Conservation (phyloP, 2,113 vertebrate species). For the Xiphophorus couchianus region DNA sequence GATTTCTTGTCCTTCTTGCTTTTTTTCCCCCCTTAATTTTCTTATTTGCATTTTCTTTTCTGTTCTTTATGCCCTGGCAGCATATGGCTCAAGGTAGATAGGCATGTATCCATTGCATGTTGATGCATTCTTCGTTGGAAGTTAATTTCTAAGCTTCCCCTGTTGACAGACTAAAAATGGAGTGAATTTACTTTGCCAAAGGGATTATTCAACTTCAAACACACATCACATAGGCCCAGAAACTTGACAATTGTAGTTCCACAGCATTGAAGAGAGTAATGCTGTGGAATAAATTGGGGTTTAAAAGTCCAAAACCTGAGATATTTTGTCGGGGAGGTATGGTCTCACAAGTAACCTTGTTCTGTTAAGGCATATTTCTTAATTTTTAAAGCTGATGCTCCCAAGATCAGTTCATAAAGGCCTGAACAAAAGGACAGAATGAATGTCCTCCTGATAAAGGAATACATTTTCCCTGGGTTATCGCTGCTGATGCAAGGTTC, state of each 20-base stretch:
- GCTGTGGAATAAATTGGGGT: conserved; percentile 28
- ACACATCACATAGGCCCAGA: conserved; percentile 29
- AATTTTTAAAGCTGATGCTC: conserved; percentile 66
- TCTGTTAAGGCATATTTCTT: conserved; percentile 54
- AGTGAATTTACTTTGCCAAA: conserved; percentile 58
- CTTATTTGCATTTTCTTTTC: conserved; percentile 26
- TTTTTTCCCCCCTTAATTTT: neutral
- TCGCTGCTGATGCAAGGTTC: conserved; percentile 65
- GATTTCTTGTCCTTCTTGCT: conserved; percentile 10
- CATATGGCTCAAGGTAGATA: conserved; percentile 63
- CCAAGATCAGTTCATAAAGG: conserved; percentile 68
- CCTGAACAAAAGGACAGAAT: conserved; percentile 68
- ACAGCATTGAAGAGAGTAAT: conserved; percentile 50
- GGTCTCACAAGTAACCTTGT: conserved; percentile 63
- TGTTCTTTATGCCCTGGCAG: conserved; percentile 28
- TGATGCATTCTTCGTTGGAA: conserved; percentile 49
- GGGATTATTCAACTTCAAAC: conserved; percentile 66
- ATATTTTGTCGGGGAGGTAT: conserved; percentile 44
- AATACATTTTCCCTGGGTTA: conserved; percentile 74
- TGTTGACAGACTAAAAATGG: conserved; percentile 41
- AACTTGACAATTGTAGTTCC: conserved; percentile 60
- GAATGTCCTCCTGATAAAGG: conserved; percentile 69
- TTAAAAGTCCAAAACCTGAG: conserved; percentile 41
- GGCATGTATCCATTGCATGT: conserved; percentile 44
- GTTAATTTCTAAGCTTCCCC: conserved; percentile 43